phyloP scores from a whole-genome alignment of 2,888 invertebrate species.

The Hipparchia semele region DNA sequence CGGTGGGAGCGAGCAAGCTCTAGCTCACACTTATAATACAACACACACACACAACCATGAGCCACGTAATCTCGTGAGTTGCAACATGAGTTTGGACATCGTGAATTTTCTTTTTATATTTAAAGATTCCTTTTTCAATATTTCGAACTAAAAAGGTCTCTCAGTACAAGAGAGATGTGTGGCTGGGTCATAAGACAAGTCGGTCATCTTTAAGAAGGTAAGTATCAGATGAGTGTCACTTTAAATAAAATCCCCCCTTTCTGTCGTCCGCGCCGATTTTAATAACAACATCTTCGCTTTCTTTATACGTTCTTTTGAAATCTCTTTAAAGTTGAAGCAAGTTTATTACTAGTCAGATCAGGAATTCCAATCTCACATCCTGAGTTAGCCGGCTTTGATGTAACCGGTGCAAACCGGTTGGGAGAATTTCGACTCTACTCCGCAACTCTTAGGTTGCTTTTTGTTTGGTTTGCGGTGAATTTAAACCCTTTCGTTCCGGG shows the following conservation, averaged over 20 bases:
- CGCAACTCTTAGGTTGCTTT: constrained; percentile 45
- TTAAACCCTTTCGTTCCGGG: constrained; percentile 41
- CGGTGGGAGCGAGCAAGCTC: no score
- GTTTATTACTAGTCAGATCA: constrained; percentile 81
- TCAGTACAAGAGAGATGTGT: constrained; percentile 47
- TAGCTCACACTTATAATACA: no score
- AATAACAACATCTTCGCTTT: constrained; percentile 71
- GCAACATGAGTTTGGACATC: no score
- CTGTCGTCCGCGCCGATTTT: constrained; percentile 68
- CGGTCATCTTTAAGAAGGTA: constrained; percentile 56
- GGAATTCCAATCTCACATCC: constrained; percentile 81
- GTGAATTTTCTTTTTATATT: no score
- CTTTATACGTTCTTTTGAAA: constrained; percentile 78
- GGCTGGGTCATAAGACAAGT: constrained; percentile 58
- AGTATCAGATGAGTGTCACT: constrained; percentile 61
- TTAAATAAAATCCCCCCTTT: constrained; percentile 57
- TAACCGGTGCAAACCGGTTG: constrained; percentile 50
- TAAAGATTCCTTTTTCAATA: no score
- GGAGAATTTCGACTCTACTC: constrained; percentile 48
- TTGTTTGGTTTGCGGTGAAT: constrained; percentile 35
- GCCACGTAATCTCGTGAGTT: no score
- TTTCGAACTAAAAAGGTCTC: no score
- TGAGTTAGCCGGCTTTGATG: constrained; percentile 74
- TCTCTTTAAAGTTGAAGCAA: constrained; percentile 70
- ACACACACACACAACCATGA: no score